phyloP scores from a whole-genome alignment of 2,888 invertebrate genomes.

The Colletes collaris region DNA sequence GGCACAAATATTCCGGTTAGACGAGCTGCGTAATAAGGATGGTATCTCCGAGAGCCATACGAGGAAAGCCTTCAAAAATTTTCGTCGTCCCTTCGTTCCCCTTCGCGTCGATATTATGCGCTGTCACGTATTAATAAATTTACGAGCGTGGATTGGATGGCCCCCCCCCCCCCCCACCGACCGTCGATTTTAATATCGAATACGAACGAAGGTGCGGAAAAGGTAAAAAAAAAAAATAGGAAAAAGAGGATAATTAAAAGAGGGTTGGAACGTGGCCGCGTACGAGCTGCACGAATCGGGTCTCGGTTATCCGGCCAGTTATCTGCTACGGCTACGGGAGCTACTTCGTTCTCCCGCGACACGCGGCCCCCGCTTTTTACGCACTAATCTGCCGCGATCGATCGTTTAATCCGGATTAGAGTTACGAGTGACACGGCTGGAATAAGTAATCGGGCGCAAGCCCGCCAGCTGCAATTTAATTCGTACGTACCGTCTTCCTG shows the following conservation, averaged over 20 bases:
- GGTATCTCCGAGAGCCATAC: too few species aligned
- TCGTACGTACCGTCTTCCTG: slow-evolving; percentile 48
- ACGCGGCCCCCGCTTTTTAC: slow-evolving; percentile 63
- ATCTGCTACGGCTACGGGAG: slow-evolving; percentile 23
- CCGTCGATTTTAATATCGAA: slow-evolving; percentile 64
- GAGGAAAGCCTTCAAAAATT: too few species aligned
- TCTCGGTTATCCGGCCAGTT: slow-evolving; percentile 14
- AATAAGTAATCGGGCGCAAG: slow-evolving; percentile 68
- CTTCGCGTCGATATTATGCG: slow-evolving; percentile 58
- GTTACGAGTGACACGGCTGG: slow-evolving; percentile 68
- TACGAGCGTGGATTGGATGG: slow-evolving; percentile 62
- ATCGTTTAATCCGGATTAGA: slow-evolving; percentile 73
- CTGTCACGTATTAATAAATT: slow-evolving; percentile 71
- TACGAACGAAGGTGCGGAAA: background rate
- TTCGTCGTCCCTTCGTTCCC: background rate
- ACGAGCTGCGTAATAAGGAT: too few species aligned
- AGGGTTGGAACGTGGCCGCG: too few species aligned
- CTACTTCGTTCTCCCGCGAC: slow-evolving; percentile 16
- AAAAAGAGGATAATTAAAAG: too few species aligned
- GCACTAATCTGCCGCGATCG: slow-evolving; percentile 70
- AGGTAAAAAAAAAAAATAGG: background rate
- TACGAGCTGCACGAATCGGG: background rate
- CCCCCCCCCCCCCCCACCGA: slow-evolving; percentile 30
- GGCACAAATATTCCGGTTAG: too few species aligned
- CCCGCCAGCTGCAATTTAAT: slow-evolving; percentile 66